phyloP scores from a whole-genome alignment of 53 echinoderm and acorn worm species.

The Actinopyga echinites region DNA sequence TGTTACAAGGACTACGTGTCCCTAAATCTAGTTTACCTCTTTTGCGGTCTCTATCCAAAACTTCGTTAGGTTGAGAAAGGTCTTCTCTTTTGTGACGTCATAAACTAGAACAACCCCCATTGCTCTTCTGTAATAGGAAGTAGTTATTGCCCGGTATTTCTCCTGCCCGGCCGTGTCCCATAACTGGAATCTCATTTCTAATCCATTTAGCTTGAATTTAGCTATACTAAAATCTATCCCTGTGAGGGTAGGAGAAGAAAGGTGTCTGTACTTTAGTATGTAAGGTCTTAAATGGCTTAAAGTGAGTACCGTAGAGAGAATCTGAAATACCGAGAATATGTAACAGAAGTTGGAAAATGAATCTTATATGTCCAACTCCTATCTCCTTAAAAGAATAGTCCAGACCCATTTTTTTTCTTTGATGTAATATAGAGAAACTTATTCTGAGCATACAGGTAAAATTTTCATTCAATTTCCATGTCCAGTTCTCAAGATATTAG shows the following conservation, averaged over 20 bases:
- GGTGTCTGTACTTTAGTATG: neutral
- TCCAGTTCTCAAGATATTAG: too few relatives aligned
- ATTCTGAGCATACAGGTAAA: too few relatives aligned
- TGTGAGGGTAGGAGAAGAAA: constrained; percentile 15
- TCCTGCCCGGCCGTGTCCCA: constrained; percentile 93
- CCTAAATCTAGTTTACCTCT: constrained; percentile 36
- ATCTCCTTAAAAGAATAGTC: too few relatives aligned
- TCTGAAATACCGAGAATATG: too few relatives aligned
- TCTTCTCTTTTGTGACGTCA: constrained; percentile 78
- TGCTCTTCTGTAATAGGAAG: constrained; percentile 78
- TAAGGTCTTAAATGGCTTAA: neutral
- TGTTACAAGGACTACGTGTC: neutral
- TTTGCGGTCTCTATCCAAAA: constrained; percentile 63
- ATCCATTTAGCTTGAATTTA: constrained; percentile 58
- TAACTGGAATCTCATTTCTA: constrained; percentile 62
- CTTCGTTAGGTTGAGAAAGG: constrained; percentile 60
- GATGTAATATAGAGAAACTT: too few relatives aligned
- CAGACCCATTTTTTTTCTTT: too few relatives aligned
- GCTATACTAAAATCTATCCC: constrained; percentile 91
- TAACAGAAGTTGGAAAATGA: too few relatives aligned
- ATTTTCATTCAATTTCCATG: too few relatives aligned
- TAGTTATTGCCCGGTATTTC: constrained; percentile 82
- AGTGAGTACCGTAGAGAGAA: neutral
- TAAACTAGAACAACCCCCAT: constrained; percentile 88
- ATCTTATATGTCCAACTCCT: too few relatives aligned